Evolutionary conservation across 2,113 vertebrate genomes (phyloP).

Genomic region (Pollachius pollachius): DNA sequence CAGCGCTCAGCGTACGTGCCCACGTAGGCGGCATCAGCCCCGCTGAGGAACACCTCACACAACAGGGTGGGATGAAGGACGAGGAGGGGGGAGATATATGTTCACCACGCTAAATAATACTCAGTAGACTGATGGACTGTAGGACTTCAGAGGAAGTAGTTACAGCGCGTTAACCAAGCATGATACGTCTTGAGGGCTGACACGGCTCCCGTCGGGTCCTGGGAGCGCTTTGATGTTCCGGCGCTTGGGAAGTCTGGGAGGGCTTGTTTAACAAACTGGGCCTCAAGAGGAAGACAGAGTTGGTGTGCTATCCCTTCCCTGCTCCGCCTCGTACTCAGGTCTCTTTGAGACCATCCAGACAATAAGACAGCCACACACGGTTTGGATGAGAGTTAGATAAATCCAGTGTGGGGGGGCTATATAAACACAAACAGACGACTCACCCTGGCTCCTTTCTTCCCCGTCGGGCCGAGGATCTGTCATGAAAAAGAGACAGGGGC

Average conservation of each 20-base stretch:
- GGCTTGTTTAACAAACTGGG: slow-evolving; percentile 47
- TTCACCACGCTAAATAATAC: slow-evolving; percentile 28
- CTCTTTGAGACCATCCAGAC: too few species aligned
- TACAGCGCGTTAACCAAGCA: slow-evolving; percentile 44
- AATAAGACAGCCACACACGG: too few species aligned
- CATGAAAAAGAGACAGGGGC: background rate
- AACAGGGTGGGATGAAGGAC: background rate
- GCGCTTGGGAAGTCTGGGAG: slow-evolving; percentile 34
- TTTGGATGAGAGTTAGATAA: too few species aligned
- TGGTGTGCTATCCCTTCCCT: slow-evolving; percentile 38
- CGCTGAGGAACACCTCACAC: background rate
- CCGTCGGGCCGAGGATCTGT: slow-evolving; percentile 84
- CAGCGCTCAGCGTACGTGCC: background rate
- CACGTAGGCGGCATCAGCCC: background rate
- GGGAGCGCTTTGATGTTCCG: slow-evolving; percentile 34
- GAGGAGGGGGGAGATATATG: slow-evolving; percentile 17
- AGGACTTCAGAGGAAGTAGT: slow-evolving; percentile 28
- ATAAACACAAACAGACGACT: slow-evolving; percentile 30
- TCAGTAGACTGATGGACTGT: slow-evolving; percentile 40
- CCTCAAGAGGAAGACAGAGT: slow-evolving; percentile 38
- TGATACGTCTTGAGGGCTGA: slow-evolving; percentile 40
- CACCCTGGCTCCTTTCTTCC: slow-evolving; percentile 83
- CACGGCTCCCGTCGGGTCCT: slow-evolving; percentile 43
- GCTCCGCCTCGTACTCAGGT: slow-evolving; percentile 11
- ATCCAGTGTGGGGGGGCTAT: too few species aligned